Evolutionary conservation across 2,113 vertebrate genomes (phyloP), one percentile per base, ranked within the genome.

Genomic region (Datnioides undecimradiatus): DNA sequence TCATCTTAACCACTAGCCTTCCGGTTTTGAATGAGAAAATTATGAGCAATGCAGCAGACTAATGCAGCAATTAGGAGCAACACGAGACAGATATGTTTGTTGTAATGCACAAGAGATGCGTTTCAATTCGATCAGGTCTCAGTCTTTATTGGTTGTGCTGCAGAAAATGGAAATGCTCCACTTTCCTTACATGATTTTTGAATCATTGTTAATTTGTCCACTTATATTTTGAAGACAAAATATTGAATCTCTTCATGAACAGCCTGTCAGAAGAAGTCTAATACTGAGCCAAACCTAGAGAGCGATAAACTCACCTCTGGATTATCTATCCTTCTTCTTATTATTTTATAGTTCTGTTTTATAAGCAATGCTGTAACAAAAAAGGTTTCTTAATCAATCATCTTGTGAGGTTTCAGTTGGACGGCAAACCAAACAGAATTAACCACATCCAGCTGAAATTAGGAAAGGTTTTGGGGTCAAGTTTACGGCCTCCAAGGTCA

Each of bases 51-150:
- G 58, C 12, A 40, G 49, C 19, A 14, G 49, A 65, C 63, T 66
- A 69, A 83, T 48, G 63, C 3, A 8, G 41, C 80, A 54, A 69
- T 83, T 80, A 83, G 43, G 54, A 33, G 68, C 6, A 86, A 86
- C n/a, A 46, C 11, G 69, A 88, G 51, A 80, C 57, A 38, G 34
- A 58, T 54, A 52, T 19, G 31, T 60, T 45, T 14, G 19, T 21
- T 31, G 27, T 76, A 58, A 60, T 81, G 63, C 13, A 55, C 23
- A 25, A 38, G 40, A 71, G n/a, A 71, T 65, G 46, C 5, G 46
- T 45, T 36, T 54, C 7, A 43, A 23, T 33, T 3, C 1, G 6
- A 23, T 65, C 10, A 72, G 19, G 17, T 11, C 17, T 41, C 23
- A 49, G 41, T 5, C 41, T 14, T 51, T 29, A 36, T 45, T 34